Evolutionary conservation across 2,113 vertebrate genomes (phyloP), one percentile per base, ranked within the genome.

Genomic region (Phrynosoma blainvillii): DNA sequence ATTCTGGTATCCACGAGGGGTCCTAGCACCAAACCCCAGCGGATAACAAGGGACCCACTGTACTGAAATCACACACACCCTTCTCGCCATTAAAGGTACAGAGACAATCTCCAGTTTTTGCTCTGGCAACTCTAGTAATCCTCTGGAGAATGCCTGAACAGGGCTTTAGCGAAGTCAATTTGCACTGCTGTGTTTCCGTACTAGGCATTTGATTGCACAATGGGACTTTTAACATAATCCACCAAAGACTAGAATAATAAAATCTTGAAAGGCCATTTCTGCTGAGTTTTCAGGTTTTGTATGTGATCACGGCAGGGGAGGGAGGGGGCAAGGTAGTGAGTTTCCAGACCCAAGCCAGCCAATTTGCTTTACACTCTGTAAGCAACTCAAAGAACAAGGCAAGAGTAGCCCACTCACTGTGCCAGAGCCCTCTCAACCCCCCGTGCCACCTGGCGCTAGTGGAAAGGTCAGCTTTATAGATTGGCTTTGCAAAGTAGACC

Each of bases 321-420:
- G 47, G 47, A 47, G 47, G 47, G 47, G 47, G 47, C 47, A 47
- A 47, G 47, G 47, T 47, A 47, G 47, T 47, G 47, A 47, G 42
- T 27, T 18, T 5, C 12, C 13, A 13, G 23, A 30, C 8, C 1
- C 27, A 40, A 70, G 25, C 20, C 73, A 54, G 59, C 30, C 11
- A 11, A 4, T 47, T 40, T 18, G 13, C 47, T 68, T 36, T 21
- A 88, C 14, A 12, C 52, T 16, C 18, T 1, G 14, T 14, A 59
- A 25, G 23, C 86, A 76, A 79, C 56, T 82, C 40, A 54, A 36
- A 30, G 85, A 71, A 40, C 85, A 86, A 79, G 16, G 47, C 75
- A 1, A 36, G n/a, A 10, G 73, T 21, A 20, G 8, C 54, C 74
- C 25, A 4, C 32, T 12, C 2, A 23, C 65, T 30, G 59, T 10